Evolutionary conservation across 2,113 vertebrate genomes (phyloP).

Genomic region (Phocoena phocoena): DNA sequence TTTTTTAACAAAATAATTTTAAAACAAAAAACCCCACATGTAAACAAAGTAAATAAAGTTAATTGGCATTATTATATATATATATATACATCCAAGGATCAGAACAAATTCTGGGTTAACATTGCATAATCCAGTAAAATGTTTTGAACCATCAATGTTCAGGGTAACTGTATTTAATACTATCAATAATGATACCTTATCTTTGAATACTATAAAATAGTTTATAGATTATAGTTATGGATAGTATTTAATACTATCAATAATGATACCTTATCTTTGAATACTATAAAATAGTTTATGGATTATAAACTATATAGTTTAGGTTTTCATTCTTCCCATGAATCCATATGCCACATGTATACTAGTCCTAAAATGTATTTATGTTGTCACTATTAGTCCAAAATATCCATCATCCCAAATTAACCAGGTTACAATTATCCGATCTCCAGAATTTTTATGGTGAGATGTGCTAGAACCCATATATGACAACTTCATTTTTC

Average conservation of each 20-base stretch:
- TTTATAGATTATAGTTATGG: not conserved
- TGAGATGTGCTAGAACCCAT: not conserved
- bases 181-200: not conserved
- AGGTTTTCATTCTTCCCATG: not conserved
- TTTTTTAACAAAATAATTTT: conserved; percentile 82
- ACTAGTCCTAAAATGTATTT: not conserved
- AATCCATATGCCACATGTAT: not conserved
- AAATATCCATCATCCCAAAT: not conserved
- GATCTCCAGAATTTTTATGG: not conserved
- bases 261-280: not conserved
- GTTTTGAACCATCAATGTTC: not conserved
- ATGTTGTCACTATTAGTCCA: not conserved
- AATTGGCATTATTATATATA: conserved; percentile 63
- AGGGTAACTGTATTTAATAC: not conserved
- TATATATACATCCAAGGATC: conserved; percentile 59
- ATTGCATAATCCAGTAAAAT: conserved; percentile 10
- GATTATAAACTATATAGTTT: not conserved
- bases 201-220: not conserved
- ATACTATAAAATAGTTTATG: not conserved
- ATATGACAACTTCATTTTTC: not conserved
- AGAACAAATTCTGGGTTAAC: conserved; percentile 38
- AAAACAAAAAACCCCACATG: conserved; percentile 66
- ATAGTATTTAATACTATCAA: not conserved
- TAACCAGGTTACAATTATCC: not conserved
- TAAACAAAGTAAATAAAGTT: conserved; percentile 66